Base-by-base conservation (phyloP, 2,797 vertebrate species). In the Protosalanx chinensis region DNA sequence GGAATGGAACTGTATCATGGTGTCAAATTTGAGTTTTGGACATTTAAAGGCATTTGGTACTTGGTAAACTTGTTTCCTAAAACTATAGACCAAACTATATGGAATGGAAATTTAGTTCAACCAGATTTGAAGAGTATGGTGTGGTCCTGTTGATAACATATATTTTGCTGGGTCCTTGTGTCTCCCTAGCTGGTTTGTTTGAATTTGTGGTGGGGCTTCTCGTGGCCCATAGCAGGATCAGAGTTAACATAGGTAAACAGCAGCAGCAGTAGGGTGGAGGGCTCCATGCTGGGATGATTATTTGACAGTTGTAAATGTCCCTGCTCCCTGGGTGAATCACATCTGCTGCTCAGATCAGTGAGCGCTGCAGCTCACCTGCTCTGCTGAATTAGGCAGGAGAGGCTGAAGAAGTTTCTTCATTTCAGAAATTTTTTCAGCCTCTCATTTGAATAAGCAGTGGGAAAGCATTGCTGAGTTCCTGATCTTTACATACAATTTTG, bases 231-330 rank as follows among this genome's bases (percentile, higher is more conserved):
- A 7, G 20, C 35, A 51, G 41, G 41, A 57, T 23, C 56, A 53
- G 35, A 85, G 79, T 79, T 88, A 90, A 89, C 88, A 88, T 84
- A 53, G 79, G 85, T 89, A 88, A 89, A 90, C 86, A 90, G 82
- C 84, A 83, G 83, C 64, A 77, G 79, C 86, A 49, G 82, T 51
- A 65, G 86, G 87, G 84, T 69, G 79, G 2, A 64, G 68, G 82
- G 68, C 20, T 57, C 76, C 88, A 88, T 75, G 82, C 87, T 80
- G 88, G 70, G 86, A 70, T 89, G 86, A 87, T 90, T 89, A 87
- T 90, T 88, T 83, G 85, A 85, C 82, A 81, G 86, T 80, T 78
- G 84, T 86, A 89, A 90, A 90, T 83, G 82, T 78, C 74, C 74
- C 72, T 13, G 68, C 73, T 68, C 73, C 68, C 51, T 5, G 60